Base-by-base conservation (phyloP, 2,797 vertebrate genomes). In the Pantherophis vulpinus region DNA sequence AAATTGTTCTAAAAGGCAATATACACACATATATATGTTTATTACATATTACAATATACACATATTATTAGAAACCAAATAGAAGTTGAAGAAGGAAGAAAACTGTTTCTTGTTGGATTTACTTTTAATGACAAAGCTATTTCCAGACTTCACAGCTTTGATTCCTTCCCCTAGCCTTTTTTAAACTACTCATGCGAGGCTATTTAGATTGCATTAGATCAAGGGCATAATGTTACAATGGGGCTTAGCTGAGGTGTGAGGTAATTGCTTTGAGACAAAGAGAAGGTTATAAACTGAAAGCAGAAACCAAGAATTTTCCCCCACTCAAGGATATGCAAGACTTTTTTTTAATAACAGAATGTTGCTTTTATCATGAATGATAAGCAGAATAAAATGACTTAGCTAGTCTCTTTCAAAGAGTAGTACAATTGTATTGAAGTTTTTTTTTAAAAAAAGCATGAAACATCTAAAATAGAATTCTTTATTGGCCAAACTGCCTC, bases 231-330 rank as follows among this genome's bases (percentile, higher is more conserved):
- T 92, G 86, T 96, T 96, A 96, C 94, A 89, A 86, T 87, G 29
- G 86, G 90, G 92, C 91, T 92, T 56, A 94, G 92, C 58, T 96
- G 94, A 95, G 92, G 95, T 96, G 94, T 93, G 95, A 96, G 89
- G 91, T 94, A 95, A 95, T 94, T 96, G 92, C 94, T 95, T 93
- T 91, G 94, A 79, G 94, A 66, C 59, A 94, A 66, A 58, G 91
- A 95, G 87, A 95, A 66, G 74, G 95, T 95, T 95, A 93, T 88
- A 96, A 96, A 94, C 92, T 94, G 95, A 95, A 95, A 96, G 61
- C 91, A 63, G 20, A 88, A 79, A 94, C 94, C 93, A 95, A 95
- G 91, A 93, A 91, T 95, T 95, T 93, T 86, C 94, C 70, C 86
- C 1, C 91, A 60, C n/a, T 0, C 14, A 90, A 79, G n/a, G 60